These are phyloP conservation scores for Bradypodion ventrale DNA, from an alignment of 2,797 vertebrate genomes.

Conservation along the genomic window DNA sequence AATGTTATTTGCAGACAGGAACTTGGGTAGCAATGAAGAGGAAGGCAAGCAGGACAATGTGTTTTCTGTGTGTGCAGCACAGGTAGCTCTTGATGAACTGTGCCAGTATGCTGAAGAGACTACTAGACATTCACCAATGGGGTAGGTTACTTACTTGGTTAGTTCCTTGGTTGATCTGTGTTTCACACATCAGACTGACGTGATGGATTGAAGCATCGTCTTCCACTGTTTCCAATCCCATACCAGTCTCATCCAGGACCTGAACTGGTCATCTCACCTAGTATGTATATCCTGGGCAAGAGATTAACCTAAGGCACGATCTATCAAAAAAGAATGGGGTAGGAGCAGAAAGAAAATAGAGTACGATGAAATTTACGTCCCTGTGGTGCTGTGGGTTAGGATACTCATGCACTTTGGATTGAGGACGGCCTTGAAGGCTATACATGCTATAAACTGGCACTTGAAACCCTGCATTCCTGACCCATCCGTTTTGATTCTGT, in stretches of 20 bases:
- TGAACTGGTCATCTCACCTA: too few relatives aligned
- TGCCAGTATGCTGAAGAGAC: background rate
- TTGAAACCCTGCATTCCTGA: background rate
- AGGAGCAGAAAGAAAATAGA: background rate
- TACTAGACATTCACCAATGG: background rate
- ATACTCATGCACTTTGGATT: background rate
- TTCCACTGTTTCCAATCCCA: too few relatives aligned
- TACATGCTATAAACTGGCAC: background rate
- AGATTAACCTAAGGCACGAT: too few relatives aligned
- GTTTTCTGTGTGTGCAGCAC: background rate
- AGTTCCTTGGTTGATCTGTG: too few relatives aligned
- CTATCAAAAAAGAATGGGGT: too few relatives aligned
- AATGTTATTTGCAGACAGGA: conserved; percentile 15
- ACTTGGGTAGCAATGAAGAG: conserved; percentile 5
- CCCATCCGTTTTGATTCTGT: background rate
- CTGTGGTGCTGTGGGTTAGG: background rate
- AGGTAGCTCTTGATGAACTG: background rate
- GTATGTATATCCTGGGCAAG: too few relatives aligned
- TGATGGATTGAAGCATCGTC: too few relatives aligned
- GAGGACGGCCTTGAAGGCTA: background rate
- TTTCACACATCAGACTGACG: too few relatives aligned
- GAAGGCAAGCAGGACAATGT: background rate
- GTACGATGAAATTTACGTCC: background rate
- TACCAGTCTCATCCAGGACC: too few relatives aligned
- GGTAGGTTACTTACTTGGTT: too few relatives aligned